Base-by-base conservation (phyloP, 2,888 invertebrate species). In the Morpho achilles region DNA sequence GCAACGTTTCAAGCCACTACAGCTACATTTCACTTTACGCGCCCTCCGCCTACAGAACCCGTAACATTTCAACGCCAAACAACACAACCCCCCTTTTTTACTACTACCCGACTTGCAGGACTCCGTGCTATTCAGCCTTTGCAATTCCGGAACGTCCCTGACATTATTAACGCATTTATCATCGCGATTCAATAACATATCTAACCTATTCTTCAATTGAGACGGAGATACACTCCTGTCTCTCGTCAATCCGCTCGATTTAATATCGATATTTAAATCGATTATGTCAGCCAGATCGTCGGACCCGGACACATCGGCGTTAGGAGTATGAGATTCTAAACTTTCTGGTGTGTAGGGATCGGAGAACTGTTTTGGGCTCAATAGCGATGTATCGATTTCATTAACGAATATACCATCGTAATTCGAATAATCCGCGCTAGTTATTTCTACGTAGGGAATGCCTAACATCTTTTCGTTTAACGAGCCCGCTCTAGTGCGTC, bases 281-380 rank as follows among this genome's bases (percentile, higher is more conserved):
- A 73, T 69, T 6, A 84, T 73, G 63, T 89, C 82, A 0, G 71
- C 67, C 22, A 81, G 61, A 10, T 82, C 80, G 5, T 82, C 84
- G 0, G 83, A 82, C 0, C 74, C 77, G 0, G 77, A 86, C 0
- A 73, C 75, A 45, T 89, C 93, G 0, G 92, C 89, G 62, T 91
- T 91, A 0, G 96, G 95, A 49, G 95, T 94, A 70, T 93, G 95
- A 23, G 95, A 95, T 71, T 96, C 96, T 65, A 93, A 91, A 77
- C 95, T 95, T 72, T 96, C 96, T n/a, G 96, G 96, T 0, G 96
- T 96, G 70, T 96, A 96, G 0, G 96, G 96, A 69, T 95, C 95
- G 71, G 93, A 82, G 72, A 85, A 87, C 4, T 67, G 80, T 1
- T 73, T 65, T 0, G 83, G 84, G 7, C 78, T 78, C 0, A 93